Conservation (phyloP, 2,113 vertebrate species). For the Sardina pilchardus region DNA sequence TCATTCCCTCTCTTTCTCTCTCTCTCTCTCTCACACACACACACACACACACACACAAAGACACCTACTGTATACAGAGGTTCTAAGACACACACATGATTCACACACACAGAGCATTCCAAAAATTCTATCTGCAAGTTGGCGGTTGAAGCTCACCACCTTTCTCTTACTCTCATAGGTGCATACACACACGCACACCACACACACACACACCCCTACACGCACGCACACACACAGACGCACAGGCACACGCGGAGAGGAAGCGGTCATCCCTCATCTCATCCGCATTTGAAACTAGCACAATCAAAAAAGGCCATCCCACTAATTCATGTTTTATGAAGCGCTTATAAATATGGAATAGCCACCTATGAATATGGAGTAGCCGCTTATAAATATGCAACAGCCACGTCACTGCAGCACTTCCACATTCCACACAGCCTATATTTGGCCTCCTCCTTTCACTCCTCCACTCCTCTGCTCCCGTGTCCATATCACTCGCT, state of each 20-base stretch:
- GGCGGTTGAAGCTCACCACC: not conserved
- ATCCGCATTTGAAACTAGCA: no score
- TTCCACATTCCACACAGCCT: not conserved
- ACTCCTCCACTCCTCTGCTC: no score
- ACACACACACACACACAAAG: not conserved
- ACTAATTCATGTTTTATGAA: conserved; percentile 12
- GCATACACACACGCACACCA: no score
- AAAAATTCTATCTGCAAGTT: no score
- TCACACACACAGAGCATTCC: not conserved
- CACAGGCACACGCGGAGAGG: not conserved
- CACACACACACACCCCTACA: no score
- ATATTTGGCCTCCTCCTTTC: not conserved
- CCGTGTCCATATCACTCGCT: no score
- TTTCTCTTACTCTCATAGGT: not conserved
- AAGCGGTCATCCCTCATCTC: not conserved
- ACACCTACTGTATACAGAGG: not conserved
- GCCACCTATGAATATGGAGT: not conserved
- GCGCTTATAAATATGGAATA: conserved; percentile 5
- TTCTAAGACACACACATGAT: not conserved
- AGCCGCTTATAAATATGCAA: not conserved
- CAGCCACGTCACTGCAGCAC: conserved; percentile 3
- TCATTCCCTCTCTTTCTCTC: no score
- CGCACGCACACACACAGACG: not conserved
- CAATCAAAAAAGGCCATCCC: not conserved
- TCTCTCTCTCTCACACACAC: no score